Conservation (phyloP, 2,113 vertebrate genomes). For the Bucco capensis region DNA sequence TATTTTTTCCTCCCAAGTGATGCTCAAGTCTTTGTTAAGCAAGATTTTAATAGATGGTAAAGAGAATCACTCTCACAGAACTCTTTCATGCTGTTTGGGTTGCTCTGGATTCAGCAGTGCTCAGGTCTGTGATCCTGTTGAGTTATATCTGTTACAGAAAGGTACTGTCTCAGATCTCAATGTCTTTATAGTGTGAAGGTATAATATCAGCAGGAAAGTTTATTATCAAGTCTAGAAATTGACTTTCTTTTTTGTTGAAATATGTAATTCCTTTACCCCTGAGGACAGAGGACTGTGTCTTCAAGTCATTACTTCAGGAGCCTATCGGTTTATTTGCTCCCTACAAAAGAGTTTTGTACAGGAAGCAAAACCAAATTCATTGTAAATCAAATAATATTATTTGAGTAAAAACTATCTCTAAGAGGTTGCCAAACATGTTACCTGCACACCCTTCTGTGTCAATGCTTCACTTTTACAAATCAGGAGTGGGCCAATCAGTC, state of each 20-base stretch:
- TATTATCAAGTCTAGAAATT: not conserved
- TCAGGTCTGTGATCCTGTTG: not conserved
- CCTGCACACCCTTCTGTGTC: constrained; percentile 87
- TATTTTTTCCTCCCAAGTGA: not conserved
- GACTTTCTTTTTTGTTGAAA: not conserved
- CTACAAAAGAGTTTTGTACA: not conserved
- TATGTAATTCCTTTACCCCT: not conserved
- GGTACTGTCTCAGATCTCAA: not conserved
- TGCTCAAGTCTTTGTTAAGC: not conserved
- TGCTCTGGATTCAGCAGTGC: not conserved
- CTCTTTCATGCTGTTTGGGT: not conserved
- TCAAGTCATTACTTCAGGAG: not conserved
- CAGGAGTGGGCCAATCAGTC: constrained; percentile 89
- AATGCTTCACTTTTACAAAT: constrained; percentile 93
- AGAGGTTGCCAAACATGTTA: constrained; percentile 50
- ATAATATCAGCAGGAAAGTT: not conserved
- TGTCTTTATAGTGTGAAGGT: not conserved
- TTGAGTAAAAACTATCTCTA: not conserved
- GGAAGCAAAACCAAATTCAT: not conserved
- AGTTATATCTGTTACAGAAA: not conserved
- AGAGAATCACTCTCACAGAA: not conserved
- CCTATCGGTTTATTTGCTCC: not conserved
- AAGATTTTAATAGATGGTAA: not conserved
- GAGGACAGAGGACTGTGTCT: not conserved
- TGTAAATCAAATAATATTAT: not conserved